Evolutionary conservation across 92 coral and sea anemone species (phyloP).

Genomic region (Parazoanthus swiftii): DNA sequence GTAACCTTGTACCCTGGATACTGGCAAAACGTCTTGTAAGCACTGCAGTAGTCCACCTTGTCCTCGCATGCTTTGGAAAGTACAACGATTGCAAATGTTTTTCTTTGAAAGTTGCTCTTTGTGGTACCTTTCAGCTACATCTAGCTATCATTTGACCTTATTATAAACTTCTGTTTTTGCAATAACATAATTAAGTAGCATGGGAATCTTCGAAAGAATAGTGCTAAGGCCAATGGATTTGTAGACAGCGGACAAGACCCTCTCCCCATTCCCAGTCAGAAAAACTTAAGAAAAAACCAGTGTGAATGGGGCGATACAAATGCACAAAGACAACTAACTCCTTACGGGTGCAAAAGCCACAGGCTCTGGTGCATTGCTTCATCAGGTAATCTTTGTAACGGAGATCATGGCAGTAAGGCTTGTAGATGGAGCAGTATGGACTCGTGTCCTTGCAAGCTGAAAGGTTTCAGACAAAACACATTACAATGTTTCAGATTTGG

Average conservation of each 20-base stretch:
- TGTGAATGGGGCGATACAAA: neutral
- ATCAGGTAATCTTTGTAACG: constrained; percentile 42
- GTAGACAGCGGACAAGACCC: no score
- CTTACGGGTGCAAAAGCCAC: constrained; percentile 47
- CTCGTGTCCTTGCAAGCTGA: constrained; percentile 45
- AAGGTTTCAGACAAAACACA: neutral
- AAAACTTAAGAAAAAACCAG: neutral
- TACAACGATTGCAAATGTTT: neutral
- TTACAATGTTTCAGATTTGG: neutral
- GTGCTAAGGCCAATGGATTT: no score
- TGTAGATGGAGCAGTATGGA: constrained; percentile 47
- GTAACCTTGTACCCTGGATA: constrained; percentile 28
- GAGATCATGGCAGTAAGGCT: constrained; percentile 45
- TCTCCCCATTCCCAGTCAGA: no score
- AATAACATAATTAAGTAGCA: no score
- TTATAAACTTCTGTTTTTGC: no score
- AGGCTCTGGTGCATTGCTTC: constrained; percentile 49
- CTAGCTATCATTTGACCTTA: no score
- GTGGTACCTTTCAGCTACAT: no score
- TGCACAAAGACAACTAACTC: neutral
- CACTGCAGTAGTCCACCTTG: constrained; percentile 36
- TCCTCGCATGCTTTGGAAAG: constrained; percentile 54
- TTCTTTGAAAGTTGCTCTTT: no score
- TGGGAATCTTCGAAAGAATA: no score
- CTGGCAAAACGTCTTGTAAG: constrained; percentile 36